Conservation (phyloP, 2,797 vertebrate species). For the Cossypha dichroa region DNA sequence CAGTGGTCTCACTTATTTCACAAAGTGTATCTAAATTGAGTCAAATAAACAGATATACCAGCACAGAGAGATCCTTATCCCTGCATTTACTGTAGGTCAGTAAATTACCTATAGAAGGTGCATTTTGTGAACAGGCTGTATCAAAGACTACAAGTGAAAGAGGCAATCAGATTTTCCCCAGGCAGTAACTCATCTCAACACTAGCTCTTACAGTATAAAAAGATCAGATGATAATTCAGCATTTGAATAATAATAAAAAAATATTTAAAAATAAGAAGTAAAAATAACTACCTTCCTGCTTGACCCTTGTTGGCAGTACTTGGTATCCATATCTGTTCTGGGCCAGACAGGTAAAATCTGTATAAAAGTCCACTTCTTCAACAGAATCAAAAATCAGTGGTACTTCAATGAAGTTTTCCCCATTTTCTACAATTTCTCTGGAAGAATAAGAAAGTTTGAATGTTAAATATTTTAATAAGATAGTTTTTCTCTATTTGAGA, state of each 20-base stretch:
- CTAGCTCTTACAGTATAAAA: not conserved
- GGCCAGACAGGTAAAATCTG: conserved; percentile 83
- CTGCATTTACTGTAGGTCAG: not conserved
- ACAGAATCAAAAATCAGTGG: conserved; percentile 79
- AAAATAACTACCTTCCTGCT: conserved; percentile 79
- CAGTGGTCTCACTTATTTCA: not conserved
- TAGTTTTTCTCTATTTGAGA: not conserved
- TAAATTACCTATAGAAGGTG: not conserved
- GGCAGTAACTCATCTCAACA: not conserved
- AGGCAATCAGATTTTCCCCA: not conserved
- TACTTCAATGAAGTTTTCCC: conserved; percentile 81
- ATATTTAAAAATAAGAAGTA: not conserved
- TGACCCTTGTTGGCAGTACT: conserved; percentile 75
- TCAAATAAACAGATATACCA: not conserved
- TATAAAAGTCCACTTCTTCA: conserved; percentile 78
- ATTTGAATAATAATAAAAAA: not conserved
- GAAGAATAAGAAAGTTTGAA: not conserved
- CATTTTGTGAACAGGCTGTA: not conserved
- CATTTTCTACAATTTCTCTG: conserved; percentile 80
- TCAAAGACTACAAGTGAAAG: not conserved
- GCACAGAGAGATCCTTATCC: not conserved
- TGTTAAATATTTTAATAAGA: not conserved
- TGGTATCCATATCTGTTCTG: conserved; percentile 73
- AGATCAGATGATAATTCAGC: not conserved
- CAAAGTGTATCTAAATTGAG: not conserved